Percentiles rank a stretch among this genome's conserved stretches.
Evolutionary conservation across 2,113 vertebrate species (phyloP).

Genomic region (Hypanus sabinus): DNA sequence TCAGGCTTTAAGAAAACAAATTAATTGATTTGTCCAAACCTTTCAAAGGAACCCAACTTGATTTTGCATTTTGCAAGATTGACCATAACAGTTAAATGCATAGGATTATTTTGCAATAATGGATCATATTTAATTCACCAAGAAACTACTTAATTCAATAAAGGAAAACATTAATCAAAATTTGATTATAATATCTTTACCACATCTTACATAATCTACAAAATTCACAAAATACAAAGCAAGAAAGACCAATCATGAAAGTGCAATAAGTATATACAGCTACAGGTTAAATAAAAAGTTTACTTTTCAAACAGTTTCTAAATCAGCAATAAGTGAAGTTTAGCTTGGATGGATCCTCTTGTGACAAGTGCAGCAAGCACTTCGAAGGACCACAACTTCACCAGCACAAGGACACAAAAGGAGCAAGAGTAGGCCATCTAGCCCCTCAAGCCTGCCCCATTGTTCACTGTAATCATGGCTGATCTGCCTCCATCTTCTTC

Average conservation of each 20-base stretch:
- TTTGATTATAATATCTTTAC: background rate
- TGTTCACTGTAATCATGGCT: no score
- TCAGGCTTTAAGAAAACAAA: background rate
- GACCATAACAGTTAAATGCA: background rate
- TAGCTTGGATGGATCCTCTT: background rate
- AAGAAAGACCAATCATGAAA: background rate
- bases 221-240: background rate
- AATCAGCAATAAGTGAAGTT: background rate
- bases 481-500: no score
- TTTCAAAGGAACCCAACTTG: background rate
- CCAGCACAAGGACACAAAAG: no score
- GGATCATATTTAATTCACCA: background rate
- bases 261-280: background rate
- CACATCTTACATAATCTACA: background rate
- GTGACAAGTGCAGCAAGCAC: no score
- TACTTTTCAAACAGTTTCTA: background rate
- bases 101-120: background rate
- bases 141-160: background rate
- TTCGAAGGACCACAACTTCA: no score
- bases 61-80: conserved; percentile 7
- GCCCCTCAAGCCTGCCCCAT: no score
- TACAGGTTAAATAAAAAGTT: no score
- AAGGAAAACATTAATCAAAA: background rate
- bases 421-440: no score
- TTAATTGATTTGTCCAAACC: background rate